phyloP scores from a whole-genome alignment of 2,113 vertebrate genomes.

The Ciconia boyciana region DNA sequence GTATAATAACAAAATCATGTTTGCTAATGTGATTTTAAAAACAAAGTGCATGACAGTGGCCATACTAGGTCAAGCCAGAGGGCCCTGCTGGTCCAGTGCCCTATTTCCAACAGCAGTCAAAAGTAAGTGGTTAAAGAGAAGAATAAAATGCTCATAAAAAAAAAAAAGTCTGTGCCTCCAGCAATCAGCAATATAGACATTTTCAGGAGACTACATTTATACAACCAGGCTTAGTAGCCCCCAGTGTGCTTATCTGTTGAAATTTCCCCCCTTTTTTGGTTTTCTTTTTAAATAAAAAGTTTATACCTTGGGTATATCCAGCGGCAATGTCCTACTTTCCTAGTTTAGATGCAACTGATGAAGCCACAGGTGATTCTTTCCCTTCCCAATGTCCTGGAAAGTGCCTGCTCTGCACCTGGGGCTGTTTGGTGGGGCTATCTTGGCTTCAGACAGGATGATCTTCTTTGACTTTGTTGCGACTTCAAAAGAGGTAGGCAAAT shows the following conservation, averaged over 20 bases:
- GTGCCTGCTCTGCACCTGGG: neutral
- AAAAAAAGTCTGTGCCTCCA: neutral
- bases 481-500: conserved; percentile 45
- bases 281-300: neutral
- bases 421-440: conserved; percentile 26
- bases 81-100: neutral
- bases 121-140: neutral
- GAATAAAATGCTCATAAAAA: neutral
- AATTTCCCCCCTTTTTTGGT: neutral
- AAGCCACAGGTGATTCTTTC: neutral
- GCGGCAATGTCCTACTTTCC: neutral
- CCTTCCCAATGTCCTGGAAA: neutral
- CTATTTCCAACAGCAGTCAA: neutral
- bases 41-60: neutral
- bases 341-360: neutral
- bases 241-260: neutral
- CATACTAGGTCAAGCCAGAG: neutral
- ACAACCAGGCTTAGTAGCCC: neutral
- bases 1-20: neutral
- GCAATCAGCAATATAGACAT: neutral
- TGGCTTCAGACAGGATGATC: conserved; percentile 13
- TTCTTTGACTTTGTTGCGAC: neutral
- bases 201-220: neutral
- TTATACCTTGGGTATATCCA: neutral
- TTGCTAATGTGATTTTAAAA: neutral